Evolutionary conservation across 2,888 invertebrate species (phyloP), one percentile per base, ranked within the genome.

Genomic region (Thyatira batis): DNA sequence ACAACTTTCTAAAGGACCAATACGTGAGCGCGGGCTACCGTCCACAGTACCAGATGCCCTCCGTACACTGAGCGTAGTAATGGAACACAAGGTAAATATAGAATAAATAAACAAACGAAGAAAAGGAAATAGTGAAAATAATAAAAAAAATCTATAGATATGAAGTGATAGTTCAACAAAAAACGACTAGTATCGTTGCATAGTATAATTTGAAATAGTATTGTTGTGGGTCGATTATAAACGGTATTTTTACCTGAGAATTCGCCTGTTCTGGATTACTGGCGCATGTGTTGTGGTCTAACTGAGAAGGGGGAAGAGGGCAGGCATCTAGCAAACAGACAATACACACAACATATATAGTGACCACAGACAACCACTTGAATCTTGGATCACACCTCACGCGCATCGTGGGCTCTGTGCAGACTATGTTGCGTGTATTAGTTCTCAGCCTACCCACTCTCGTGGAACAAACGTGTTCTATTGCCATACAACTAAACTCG

Each of bases 311-410:
- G 95, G 95, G 95, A 95, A 95, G 95, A 95, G 95, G 95, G 96
- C 96, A 96, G 96, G 96, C 96, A 96, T 96, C 96, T 96, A 96
- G 96, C 96, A 96, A 96, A 92, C 96, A 96, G 95, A 96, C 96
- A 96, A 96, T 95, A 95, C 93, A 94, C 93, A 94, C 93, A 93
- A 94, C 94, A 94, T 93, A 93, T 92, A 92, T 91, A 92, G 91
- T 92, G 92, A 91, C 90, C 92, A 92, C 91, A 91, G 90, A 91
- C 88, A 90, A 90, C 88, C 87, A 87, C 87, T 86, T 82, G 78
- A 87, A 88, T 89, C 91, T 90, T 91, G 91, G 91, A 91, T 89
- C 91, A 91, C 92, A 91, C 90, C 74, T 90, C 91, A 91, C 91
- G 81, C 84, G 81, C 89, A 85, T 76, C 87, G 82, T 77, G 82